These are phyloP conservation scores for Danio aesculapii DNA, from an alignment of 2,797 vertebrate species.

Conservation along the genomic window DNA sequence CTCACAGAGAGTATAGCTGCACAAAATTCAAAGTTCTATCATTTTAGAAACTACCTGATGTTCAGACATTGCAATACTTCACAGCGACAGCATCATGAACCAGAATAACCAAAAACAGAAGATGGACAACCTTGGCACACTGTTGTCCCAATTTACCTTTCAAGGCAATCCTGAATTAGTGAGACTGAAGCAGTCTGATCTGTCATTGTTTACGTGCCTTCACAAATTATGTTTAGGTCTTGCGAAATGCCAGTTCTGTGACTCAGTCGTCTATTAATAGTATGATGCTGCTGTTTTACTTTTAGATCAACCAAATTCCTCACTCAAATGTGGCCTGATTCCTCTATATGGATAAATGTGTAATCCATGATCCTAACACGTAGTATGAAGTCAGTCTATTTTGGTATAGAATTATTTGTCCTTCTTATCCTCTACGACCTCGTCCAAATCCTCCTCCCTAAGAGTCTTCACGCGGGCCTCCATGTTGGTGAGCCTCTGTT, in stretches of 20 bases:
- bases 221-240: conserved; percentile 33
- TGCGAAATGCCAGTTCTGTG: conserved; percentile 30
- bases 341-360: conserved; percentile 17
- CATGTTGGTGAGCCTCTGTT: conserved; percentile 87
- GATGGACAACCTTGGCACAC: neutral
- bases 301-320: neutral
- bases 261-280: conserved; percentile 34
- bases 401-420: conserved; percentile 45
- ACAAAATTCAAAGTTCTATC: neutral
- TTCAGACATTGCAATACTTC: neutral
- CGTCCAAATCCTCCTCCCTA: conserved; percentile 47
- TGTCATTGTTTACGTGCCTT: conserved; percentile 17
- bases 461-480: conserved; percentile 81
- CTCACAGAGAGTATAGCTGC: conserved; percentile 46
- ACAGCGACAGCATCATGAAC: neutral
- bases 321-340: conserved; percentile 7
- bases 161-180: conserved; percentile 22
- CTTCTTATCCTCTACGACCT: conserved; percentile 64
- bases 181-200: conserved; percentile 8
- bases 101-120: neutral
- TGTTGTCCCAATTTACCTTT: neutral
- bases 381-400: conserved; percentile 8
- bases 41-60: conserved; percentile 3
- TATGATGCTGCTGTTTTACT: conserved; percentile 2
- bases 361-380: conserved; percentile 2